Evolutionary conservation across 2,113 vertebrate genomes (phyloP).

Genomic region (Capreolus pygargus): DNA sequence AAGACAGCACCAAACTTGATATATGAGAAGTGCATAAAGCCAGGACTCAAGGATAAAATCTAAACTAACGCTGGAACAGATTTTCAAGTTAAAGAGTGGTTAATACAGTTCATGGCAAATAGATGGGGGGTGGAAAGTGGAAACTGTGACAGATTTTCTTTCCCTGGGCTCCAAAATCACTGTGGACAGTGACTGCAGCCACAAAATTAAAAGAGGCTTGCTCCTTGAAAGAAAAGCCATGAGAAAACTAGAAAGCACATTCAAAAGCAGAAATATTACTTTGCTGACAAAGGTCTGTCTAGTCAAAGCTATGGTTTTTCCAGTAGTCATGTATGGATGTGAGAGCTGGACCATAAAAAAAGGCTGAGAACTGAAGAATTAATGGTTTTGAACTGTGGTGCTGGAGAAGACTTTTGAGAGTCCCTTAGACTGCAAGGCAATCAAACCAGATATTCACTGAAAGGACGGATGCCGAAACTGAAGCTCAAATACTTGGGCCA

Average conservation of each 20-base stretch:
- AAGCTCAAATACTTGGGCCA: background rate
- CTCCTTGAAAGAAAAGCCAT: background rate
- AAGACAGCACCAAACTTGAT: rapidly evolving
- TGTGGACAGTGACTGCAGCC: background rate
- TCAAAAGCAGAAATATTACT: background rate
- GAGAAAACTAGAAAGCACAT: background rate
- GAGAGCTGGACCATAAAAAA: background rate
- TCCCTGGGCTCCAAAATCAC: background rate
- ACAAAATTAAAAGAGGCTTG: background rate
- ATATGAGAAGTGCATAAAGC: background rate
- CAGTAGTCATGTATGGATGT: background rate
- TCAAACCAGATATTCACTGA: background rate
- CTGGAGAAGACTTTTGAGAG: background rate
- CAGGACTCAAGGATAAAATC: no score
- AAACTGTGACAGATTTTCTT: background rate
- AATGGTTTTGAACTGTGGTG: background rate
- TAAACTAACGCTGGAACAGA: background rate
- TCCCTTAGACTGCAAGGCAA: background rate
- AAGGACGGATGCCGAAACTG: background rate
- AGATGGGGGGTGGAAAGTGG: background rate
- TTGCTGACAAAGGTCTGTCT: background rate
- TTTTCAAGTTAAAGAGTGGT: background rate
- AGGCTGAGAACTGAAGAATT: background rate
- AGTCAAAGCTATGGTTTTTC: background rate
- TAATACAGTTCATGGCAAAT: background rate